Conservation (phyloP, 2,888 invertebrate species). For the Cinara cedri region DNA sequence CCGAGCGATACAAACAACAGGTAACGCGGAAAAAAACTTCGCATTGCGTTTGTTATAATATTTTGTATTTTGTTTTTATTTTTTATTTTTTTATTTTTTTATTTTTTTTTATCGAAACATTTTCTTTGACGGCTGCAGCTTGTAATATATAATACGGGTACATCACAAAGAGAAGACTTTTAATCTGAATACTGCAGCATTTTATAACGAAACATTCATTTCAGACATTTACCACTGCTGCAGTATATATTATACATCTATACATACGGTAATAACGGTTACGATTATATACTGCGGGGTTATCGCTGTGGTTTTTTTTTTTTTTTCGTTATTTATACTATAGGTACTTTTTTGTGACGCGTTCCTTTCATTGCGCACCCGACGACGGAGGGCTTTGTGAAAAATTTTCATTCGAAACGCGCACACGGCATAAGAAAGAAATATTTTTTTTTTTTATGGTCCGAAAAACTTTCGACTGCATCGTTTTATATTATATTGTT, state of each 20-base stretch:
- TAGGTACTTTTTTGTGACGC: not conserved
- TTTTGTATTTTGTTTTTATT: too few species aligned
- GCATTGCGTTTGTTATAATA: not conserved
- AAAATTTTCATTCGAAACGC: not conserved
- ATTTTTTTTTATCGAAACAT: not conserved
- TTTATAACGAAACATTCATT: constrained; percentile 11
- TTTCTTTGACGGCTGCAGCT: constrained; percentile 26
- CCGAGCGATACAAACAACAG: too few species aligned
- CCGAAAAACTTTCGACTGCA: not conserved
- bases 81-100: not conserved
- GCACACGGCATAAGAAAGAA: not conserved
- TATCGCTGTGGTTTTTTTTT: not conserved
- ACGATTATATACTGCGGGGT: not conserved
- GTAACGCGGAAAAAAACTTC: too few species aligned
- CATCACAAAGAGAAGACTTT: constrained; percentile 18
- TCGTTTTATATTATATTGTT: too few species aligned
- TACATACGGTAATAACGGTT: not conserved
- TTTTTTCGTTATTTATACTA: not conserved
- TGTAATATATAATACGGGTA: too few species aligned
- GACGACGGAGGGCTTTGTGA: not conserved
- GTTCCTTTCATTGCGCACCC: not conserved
- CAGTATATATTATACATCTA: not conserved
- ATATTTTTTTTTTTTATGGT: not conserved
- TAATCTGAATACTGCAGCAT: not conserved
- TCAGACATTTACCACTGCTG: not conserved